Conservation (phyloP, 2,113 vertebrate genomes). For the Otus sunia region DNA sequence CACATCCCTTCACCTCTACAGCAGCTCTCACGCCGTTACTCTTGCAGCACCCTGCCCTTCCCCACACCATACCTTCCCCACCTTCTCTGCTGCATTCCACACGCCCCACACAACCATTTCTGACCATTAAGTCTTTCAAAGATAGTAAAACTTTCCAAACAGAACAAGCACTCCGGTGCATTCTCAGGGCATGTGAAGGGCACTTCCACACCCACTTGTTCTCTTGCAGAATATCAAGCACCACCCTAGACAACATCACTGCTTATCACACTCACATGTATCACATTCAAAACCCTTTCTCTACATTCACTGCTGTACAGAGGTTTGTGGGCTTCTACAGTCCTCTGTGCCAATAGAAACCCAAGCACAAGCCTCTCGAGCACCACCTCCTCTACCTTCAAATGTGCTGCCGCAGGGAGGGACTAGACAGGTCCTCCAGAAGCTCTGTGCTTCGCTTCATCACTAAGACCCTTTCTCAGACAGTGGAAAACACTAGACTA, state of each 20-base stretch:
- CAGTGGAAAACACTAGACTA: neutral
- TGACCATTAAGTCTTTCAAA: neutral
- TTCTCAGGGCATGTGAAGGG: neutral
- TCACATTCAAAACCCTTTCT: neutral
- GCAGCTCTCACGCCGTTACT: rapidly evolving
- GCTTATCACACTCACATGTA: neutral
- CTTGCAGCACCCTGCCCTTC: neutral
- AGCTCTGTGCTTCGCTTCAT: neutral
- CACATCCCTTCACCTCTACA: rapidly evolving
- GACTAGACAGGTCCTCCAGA: neutral
- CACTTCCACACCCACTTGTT: neutral
- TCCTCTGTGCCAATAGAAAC: neutral
- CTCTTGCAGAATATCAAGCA: neutral
- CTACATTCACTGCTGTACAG: neutral
- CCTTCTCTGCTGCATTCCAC: neutral
- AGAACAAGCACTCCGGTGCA: neutral
- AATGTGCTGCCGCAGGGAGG: neutral
- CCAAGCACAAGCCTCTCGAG: neutral
- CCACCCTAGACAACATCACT: neutral
- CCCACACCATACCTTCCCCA: neutral
- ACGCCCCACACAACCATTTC: neutral
- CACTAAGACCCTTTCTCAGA: neutral
- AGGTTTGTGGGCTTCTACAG: neutral
- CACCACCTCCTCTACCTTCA: neutral
- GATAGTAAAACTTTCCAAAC: neutral